Evolutionary conservation across 2,113 vertebrate genomes (phyloP).

Genomic region (Tychaedon coryphoeus): DNA sequence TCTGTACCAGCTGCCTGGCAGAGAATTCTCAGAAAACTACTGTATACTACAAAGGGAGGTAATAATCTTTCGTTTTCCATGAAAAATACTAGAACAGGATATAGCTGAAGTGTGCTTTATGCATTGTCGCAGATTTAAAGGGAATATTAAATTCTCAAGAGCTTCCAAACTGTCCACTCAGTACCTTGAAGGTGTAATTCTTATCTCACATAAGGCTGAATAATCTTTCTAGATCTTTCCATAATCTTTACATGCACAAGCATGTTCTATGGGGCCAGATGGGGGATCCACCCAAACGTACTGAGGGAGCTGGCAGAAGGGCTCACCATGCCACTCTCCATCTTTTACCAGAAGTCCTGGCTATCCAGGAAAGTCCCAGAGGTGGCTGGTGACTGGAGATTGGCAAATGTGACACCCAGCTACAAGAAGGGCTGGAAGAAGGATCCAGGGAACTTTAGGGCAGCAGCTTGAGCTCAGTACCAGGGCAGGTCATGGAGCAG

Average conservation of each 20-base stretch:
- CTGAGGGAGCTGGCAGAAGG: not conserved
- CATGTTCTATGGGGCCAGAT: too few species aligned
- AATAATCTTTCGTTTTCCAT: constrained; percentile 43
- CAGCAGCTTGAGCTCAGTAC: not conserved
- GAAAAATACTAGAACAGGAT: constrained; percentile 7
- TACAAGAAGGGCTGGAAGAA: not conserved
- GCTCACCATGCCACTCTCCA: not conserved
- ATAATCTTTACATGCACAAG: not conserved
- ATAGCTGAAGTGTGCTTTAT: not conserved
- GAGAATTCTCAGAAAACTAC: constrained; percentile 34
- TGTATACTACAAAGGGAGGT: not conserved
- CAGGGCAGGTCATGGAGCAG: not conserved
- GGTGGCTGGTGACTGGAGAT: accelerated
- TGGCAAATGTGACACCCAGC: not conserved
- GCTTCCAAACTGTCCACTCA: not conserved
- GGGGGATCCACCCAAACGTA: not conserved
- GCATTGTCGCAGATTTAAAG: not conserved
- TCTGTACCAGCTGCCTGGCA: constrained; percentile 4
- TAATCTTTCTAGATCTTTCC: not conserved
- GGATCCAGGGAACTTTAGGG: not conserved
- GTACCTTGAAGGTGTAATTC: not conserved
- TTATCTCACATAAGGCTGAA: not conserved
- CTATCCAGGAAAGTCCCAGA: not conserved
- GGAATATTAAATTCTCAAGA: not conserved
- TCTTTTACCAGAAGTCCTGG: not conserved